A percentile compares a stretch with the other conserved stretches of the same genome.
phyloP scores from a whole-genome alignment of 2,113 vertebrate genomes.

The Barnardius zonarius region DNA sequence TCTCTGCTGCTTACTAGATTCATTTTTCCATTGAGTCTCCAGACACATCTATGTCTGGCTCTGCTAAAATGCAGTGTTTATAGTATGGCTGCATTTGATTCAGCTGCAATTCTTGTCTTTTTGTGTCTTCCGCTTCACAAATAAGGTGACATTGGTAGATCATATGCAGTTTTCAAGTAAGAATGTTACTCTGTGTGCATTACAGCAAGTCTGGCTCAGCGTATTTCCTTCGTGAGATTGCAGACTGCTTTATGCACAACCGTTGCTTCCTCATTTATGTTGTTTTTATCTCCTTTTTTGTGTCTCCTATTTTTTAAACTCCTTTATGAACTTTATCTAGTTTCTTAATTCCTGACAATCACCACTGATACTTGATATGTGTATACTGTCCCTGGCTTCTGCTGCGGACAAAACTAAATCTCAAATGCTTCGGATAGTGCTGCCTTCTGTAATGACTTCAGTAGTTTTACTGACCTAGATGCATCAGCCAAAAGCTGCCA shows the following conservation, averaged over 20 bases:
- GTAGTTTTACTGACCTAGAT: not conserved
- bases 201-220: conserved; percentile 36
- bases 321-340: not conserved
- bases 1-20: not conserved
- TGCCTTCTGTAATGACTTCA: not conserved
- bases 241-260: not conserved
- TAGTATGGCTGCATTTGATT: not conserved
- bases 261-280: not conserved
- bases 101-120: conserved; percentile 1
- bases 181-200: not conserved
- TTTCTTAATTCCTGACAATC: not conserved
- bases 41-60: not conserved
- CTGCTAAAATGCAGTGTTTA: not conserved
- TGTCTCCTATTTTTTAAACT: not conserved
- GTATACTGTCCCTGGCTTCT: not conserved
- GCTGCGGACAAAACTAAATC: not conserved
- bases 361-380: not conserved
- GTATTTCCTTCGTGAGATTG: not conserved
- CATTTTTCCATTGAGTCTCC: not conserved
- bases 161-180: not conserved
- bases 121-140: conserved; percentile 12
- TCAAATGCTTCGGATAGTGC: not conserved
- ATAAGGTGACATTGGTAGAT: not conserved
- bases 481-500: not conserved
- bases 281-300: not conserved